phyloP scores from a whole-genome alignment of 2,888 invertebrate species.

The Nymphalis urticae region DNA sequence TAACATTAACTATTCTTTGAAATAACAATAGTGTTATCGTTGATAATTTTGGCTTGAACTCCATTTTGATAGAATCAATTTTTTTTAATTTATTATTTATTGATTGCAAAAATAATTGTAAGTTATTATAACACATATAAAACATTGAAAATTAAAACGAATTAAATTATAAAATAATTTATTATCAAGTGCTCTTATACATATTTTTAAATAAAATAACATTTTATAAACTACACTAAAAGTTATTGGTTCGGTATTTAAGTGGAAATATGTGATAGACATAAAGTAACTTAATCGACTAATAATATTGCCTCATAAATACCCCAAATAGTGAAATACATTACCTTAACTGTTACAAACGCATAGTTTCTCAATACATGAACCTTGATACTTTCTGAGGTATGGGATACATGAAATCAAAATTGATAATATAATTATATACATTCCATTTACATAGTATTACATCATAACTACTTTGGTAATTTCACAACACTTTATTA shows the following conservation, averaged over 20 bases:
- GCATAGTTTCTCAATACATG: slow-evolving; percentile 2
- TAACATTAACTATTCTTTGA: too few species aligned
- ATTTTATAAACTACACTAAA: background rate
- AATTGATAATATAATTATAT: slow-evolving; percentile 4
- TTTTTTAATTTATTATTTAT: too few species aligned
- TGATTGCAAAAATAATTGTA: too few species aligned
- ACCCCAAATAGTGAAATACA: background rate
- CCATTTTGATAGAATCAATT: too few species aligned
- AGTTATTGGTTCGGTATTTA: background rate
- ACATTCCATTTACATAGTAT: slow-evolving; percentile 10
- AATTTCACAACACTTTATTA: background rate
- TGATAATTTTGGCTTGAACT: too few species aligned
- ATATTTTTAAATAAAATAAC: too few species aligned
- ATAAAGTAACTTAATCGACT: background rate
- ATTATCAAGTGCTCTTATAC: too few species aligned
- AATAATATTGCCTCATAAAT: background rate
- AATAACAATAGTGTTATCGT: too few species aligned
- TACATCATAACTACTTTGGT: background rate
- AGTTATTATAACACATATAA: too few species aligned
- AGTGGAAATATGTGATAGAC: background rate
- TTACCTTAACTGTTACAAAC: background rate
- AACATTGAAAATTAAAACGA: too few species aligned
- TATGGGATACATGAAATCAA: slow-evolving; percentile 19
- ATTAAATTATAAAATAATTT: too few species aligned
- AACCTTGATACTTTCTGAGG: slow-evolving; percentile 10